Percentiles rank a stretch among this genome's conserved stretches.
Evolutionary conservation across 2,797 vertebrate genomes (phyloP).

Genomic region (Melanotaenia boesemani): DNA sequence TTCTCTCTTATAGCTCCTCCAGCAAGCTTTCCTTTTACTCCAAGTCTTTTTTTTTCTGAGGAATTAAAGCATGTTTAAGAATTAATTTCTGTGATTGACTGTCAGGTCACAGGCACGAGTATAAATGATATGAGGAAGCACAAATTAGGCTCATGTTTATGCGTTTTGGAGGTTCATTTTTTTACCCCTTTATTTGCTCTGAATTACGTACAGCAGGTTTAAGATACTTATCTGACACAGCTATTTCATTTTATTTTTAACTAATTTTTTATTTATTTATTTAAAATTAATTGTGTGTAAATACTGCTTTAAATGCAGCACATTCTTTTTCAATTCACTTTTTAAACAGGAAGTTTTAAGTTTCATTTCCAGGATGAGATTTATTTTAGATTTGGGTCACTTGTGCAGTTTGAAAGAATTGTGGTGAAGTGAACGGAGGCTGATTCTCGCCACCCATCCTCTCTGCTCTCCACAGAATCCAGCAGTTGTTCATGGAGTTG

Average conservation of each 20-base stretch:
- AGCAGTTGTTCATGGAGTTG: constrained; percentile 95
- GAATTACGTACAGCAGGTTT: not conserved
- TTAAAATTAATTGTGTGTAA: no score
- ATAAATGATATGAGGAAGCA: not conserved
- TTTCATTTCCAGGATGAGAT: not conserved
- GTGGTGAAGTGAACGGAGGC: not conserved
- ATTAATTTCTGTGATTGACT: not conserved
- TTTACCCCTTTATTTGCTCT: no score
- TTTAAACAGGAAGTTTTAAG: not conserved
- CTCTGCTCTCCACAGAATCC: constrained; percentile 85
- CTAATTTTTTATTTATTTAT: not conserved
- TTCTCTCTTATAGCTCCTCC: not conserved
- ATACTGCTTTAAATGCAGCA: no score
- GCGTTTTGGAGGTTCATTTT: no score
- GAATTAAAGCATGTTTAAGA: not conserved
- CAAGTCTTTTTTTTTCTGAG: not conserved
- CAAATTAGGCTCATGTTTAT: not conserved
- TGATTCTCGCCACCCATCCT: constrained; percentile 10
- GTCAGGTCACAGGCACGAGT: not conserved
- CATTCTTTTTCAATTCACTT: no score
- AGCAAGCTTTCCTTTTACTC: not conserved
- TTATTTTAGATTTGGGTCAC: not conserved
- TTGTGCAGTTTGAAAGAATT: not conserved
- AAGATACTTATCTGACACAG: no score
- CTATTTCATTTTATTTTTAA: not conserved